These are phyloP conservation scores for Phoebastria nigripes DNA, from an alignment of 2,797 vertebrate species.

Conservation along the genomic window DNA sequence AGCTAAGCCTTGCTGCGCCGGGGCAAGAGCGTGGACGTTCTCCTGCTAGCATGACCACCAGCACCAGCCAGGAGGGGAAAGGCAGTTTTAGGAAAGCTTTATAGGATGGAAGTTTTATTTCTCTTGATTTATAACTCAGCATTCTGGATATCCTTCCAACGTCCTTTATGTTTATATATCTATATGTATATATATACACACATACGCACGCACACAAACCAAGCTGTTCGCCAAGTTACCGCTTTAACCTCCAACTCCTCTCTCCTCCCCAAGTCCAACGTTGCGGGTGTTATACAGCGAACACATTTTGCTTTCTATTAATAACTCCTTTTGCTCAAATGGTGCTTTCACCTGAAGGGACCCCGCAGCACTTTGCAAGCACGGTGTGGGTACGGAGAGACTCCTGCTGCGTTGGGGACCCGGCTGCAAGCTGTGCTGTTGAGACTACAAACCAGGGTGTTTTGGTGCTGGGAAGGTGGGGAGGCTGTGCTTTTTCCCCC, in stretches of 20 bases:
- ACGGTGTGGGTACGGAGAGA: rapidly evolving
- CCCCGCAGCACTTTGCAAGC: not conserved
- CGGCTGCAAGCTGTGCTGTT: not conserved
- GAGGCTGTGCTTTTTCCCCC: not conserved
- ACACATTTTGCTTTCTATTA: not conserved
- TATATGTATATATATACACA: not conserved
- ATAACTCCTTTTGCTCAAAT: not conserved
- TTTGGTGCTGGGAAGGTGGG: not conserved
- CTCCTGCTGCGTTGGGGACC: not conserved
- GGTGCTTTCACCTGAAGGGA: not conserved
- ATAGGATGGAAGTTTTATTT: not conserved
- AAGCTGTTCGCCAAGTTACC: not conserved
- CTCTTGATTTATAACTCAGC: not conserved
- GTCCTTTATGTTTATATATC: not conserved
- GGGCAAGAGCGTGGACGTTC: not conserved
- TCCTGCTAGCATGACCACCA: not conserved
- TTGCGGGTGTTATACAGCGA: not conserved
- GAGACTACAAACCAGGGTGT: not conserved
- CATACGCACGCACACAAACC: not conserved
- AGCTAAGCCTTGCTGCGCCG: not conserved
- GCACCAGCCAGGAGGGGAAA: not conserved
- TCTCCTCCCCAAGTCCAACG: not conserved
- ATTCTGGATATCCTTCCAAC: not conserved
- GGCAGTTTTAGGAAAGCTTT: not conserved
- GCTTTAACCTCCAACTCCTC: not conserved